Percentiles rank a stretch among this genome's conserved stretches.
phyloP scores from a whole-genome alignment of 2,888 invertebrate genomes.

The Latrodectus hesperus region DNA sequence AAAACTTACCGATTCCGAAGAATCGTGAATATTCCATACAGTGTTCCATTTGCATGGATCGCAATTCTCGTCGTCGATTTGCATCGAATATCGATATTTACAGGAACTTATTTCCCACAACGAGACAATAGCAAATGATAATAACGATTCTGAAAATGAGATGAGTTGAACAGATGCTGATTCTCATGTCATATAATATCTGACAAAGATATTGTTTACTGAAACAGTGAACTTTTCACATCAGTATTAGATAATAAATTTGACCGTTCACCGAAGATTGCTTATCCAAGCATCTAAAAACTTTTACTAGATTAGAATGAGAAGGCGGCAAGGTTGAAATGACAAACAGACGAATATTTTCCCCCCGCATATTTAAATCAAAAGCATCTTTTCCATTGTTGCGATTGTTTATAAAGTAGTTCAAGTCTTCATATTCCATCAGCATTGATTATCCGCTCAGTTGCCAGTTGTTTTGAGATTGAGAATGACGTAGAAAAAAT shows the following conservation, averaged over 20 bases:
- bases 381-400: slow-evolving; percentile 9
- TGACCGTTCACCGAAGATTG: neutral
- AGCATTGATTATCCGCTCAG: too few relatives aligned
- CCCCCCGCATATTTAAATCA: slow-evolving; percentile 21
- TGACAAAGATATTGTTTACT: neutral
- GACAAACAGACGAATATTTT: neutral
- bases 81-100: slow-evolving; percentile 21
- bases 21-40: slow-evolving; percentile 7
- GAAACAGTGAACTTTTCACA: neutral
- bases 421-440: slow-evolving; percentile 1
- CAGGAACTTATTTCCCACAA: neutral
- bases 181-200: slow-evolving; percentile 25
- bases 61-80: slow-evolving; percentile 20
- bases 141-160: neutral
- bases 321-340: neutral
- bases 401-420: slow-evolving; percentile 33
- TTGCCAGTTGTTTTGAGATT: too few relatives aligned
- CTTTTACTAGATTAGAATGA: neutral
- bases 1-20: slow-evolving; percentile 29
- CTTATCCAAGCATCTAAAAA: too few relatives aligned
- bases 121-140: neutral
- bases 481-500: neutral
- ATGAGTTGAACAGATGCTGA: slow-evolving; percentile 29
- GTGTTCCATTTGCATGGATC: slow-evolving; percentile 20
- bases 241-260: slow-evolving; percentile 5